Conservation (phyloP, 2,113 vertebrate species). For the Aplodontia rufa region DNA sequence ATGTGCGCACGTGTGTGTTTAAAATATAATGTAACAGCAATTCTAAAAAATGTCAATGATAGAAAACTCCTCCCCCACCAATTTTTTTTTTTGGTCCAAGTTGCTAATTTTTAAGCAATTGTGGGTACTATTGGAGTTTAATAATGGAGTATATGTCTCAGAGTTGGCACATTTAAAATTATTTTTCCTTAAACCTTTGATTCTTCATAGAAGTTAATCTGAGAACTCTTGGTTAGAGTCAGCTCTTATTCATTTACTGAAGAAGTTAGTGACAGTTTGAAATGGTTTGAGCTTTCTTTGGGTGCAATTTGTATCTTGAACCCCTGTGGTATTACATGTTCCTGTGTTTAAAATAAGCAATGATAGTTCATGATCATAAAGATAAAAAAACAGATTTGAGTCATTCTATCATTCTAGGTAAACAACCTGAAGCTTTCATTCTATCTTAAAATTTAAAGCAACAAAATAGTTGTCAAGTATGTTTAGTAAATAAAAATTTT, state of each 20-base stretch:
- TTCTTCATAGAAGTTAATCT: background rate
- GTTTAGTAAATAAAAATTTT: background rate
- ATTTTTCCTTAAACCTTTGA: background rate
- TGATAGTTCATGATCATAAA: background rate
- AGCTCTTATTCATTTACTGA: background rate
- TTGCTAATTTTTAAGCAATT: constrained; percentile 2
- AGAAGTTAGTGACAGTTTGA: background rate
- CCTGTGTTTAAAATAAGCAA: constrained; percentile 4
- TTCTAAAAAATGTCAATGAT: background rate
- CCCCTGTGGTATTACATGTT: background rate
- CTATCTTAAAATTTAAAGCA: constrained; percentile 23
- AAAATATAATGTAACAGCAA: background rate
- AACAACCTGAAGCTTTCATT: background rate
- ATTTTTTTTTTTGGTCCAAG: background rate
- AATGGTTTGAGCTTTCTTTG: background rate
- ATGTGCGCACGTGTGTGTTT: background rate
- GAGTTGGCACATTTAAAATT: background rate
- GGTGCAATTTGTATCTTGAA: background rate
- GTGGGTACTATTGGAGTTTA: background rate
- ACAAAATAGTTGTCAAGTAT: background rate
- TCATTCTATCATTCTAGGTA: background rate
- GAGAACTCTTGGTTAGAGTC: background rate
- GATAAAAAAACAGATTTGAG: background rate
- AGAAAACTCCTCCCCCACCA: background rate
- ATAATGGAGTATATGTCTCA: background rate